A percentile compares a stretch with the other conserved stretches of the same genome.
These are phyloP conservation scores for Pterobdella sp. DNA, from an alignment of 2,888 invertebrate genomes.

Conservation along the genomic window DNA sequence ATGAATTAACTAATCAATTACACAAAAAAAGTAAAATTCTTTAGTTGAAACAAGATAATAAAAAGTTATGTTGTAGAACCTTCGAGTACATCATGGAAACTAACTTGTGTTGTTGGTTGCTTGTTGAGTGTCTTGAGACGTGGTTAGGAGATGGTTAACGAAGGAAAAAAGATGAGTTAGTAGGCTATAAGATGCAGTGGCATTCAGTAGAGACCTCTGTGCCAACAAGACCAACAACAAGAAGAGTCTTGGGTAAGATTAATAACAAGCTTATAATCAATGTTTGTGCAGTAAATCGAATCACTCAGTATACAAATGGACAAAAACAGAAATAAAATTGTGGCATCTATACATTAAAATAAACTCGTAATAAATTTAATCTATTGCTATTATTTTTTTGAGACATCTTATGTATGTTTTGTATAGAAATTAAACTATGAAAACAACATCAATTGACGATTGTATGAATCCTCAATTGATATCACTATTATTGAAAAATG, in stretches of 20 bases:
- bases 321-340: background rate
- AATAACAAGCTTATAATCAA: background rate
- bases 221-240: constrained; percentile 77
- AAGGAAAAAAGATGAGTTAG: constrained; percentile 47
- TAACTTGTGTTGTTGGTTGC: constrained; percentile 10
- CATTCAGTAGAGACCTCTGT: constrained; percentile 62
- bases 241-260: constrained; percentile 61
- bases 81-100: no score
- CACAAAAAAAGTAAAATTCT: background rate
- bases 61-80: constrained; percentile 4
- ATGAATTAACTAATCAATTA: background rate
- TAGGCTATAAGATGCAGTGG: constrained; percentile 42
- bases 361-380: background rate
- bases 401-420: no score
- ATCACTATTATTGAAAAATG: no score
- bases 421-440: no score
- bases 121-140: no score
- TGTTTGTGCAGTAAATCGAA: background rate
- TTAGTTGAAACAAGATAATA: background rate
- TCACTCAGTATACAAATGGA: background rate
- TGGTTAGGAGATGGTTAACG: constrained; percentile 53
- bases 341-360: background rate
- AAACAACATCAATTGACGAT: no score
- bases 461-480: no score
- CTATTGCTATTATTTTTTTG: no score